phyloP scores from a whole-genome alignment of 2,797 vertebrate genomes.

The Hirundo rustica region DNA sequence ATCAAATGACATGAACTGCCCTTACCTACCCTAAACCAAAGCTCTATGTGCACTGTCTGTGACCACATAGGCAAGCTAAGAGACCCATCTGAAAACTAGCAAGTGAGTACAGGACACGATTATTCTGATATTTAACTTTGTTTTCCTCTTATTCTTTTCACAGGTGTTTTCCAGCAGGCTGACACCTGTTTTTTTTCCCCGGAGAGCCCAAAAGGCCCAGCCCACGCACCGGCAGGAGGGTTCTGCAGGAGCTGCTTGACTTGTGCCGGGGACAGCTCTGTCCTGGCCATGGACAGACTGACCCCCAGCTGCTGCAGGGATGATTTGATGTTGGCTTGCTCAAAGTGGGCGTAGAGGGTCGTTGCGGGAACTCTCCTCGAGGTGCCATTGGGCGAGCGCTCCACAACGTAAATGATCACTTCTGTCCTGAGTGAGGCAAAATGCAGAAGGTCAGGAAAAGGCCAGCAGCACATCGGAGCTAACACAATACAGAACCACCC shows the following conservation, averaged over 20 bases:
- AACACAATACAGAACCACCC: background rate
- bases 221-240: conserved; percentile 86
- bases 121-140: background rate
- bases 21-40: background rate
- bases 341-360: conserved; percentile 84
- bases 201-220: background rate
- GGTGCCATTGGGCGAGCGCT: conserved; percentile 93
- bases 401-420: conserved; percentile 92
- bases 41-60: background rate
- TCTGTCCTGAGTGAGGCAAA: conserved; percentile 83
- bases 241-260: conserved; percentile 94
- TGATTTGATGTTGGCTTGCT: conserved; percentile 87
- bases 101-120: background rate
- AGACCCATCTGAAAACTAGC: background rate
- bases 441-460: accelerated
- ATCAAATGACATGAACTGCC: accelerated
- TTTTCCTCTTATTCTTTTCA: background rate
- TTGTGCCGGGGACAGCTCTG: conserved; percentile 89
- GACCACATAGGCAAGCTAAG: background rate
- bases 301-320: conserved; percentile 91
- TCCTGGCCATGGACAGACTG: conserved; percentile 85
- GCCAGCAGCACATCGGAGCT: accelerated
- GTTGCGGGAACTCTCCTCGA: conserved; percentile 91
- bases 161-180: background rate
- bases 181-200: background rate